These are phyloP conservation scores for Brachyalestes nurse DNA, from an alignment of 2,797 vertebrate genomes.

Conservation along the genomic window DNA sequence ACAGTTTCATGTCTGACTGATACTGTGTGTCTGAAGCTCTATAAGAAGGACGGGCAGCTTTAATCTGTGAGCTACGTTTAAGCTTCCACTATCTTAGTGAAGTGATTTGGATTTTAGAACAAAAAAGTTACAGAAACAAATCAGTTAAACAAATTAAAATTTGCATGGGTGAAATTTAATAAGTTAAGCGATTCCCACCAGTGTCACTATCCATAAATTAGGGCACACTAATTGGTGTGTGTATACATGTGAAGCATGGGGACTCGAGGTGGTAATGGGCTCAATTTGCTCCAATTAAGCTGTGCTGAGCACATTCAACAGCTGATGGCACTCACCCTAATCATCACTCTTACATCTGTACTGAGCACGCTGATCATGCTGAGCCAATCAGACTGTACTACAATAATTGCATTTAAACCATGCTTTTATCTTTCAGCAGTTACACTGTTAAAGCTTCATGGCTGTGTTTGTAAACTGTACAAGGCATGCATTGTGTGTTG, in stretches of 20 bases:
- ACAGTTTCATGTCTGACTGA: too few species aligned
- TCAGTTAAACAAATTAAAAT: conserved; percentile 16
- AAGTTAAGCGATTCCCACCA: conserved; percentile 46
- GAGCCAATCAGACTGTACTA: conserved; percentile 14
- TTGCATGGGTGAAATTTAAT: conserved; percentile 26
- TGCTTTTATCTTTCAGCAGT: not conserved
- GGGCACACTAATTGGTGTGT: conserved; percentile 40
- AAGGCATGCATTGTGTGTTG: not conserved
- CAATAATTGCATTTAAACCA: not conserved
- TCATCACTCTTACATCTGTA: conserved; percentile 29
- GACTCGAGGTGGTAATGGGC: conserved; percentile 62
- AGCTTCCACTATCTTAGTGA: not conserved
- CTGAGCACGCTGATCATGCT: not conserved
- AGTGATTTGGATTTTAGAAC: not conserved
- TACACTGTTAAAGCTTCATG: not conserved
- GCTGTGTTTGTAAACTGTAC: not conserved
- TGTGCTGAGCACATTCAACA: conserved; percentile 58
- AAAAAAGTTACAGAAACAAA: not conserved
- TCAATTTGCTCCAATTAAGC: conserved; percentile 65
- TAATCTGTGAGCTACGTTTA: too few species aligned
- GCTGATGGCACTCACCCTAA: conserved; percentile 31
- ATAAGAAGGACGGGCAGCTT: not conserved
- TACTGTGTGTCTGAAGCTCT: too few species aligned
- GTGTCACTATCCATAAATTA: conserved; percentile 48
- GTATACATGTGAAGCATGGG: conserved; percentile 30